Conservation (phyloP, 2,888 invertebrate genomes). For the Tetheella fluctuosa region DNA sequence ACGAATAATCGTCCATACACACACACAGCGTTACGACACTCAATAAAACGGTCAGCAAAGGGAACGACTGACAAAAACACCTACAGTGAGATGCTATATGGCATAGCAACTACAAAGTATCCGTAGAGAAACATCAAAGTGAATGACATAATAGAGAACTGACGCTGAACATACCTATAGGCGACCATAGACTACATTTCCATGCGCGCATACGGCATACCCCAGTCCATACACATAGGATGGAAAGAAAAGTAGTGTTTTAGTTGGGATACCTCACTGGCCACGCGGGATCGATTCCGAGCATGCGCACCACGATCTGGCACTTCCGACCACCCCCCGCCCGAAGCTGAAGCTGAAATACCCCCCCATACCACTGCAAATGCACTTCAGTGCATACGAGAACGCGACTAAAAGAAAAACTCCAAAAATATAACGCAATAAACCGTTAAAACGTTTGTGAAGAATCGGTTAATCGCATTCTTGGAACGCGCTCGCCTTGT, state of each 20-base stretch:
- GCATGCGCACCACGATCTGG: constrained; percentile 66
- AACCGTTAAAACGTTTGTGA: constrained; percentile 25
- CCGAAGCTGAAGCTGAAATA: constrained; percentile 51
- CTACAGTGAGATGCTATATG: constrained; percentile 20
- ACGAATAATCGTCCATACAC: neutral
- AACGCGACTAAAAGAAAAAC: constrained; percentile 61
- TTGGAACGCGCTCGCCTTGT: neutral
- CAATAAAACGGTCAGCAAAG: constrained; percentile 9
- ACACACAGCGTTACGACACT: constrained; percentile 9
- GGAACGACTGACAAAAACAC: constrained; percentile 7
- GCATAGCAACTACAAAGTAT: constrained; percentile 42
- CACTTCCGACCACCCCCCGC: constrained; percentile 57
- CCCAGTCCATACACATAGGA: constrained; percentile 38
- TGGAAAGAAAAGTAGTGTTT: constrained; percentile 57
- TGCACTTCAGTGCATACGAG: constrained; percentile 80
- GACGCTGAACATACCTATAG: constrained; percentile 46
- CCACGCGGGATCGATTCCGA: constrained; percentile 76
- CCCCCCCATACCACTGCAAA: constrained; percentile 64
- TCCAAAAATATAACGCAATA: constrained; percentile 53
- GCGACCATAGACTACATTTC: constrained; percentile 31
- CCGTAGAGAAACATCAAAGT: constrained; percentile 68
- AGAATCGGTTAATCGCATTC: constrained; percentile 7
- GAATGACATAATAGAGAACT: constrained; percentile 76
- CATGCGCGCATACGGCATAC: constrained; percentile 24
- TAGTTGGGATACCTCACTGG: constrained; percentile 67